Base-by-base conservation (phyloP, 2,888 invertebrate species). In the Drosophila antonietae region DNA sequence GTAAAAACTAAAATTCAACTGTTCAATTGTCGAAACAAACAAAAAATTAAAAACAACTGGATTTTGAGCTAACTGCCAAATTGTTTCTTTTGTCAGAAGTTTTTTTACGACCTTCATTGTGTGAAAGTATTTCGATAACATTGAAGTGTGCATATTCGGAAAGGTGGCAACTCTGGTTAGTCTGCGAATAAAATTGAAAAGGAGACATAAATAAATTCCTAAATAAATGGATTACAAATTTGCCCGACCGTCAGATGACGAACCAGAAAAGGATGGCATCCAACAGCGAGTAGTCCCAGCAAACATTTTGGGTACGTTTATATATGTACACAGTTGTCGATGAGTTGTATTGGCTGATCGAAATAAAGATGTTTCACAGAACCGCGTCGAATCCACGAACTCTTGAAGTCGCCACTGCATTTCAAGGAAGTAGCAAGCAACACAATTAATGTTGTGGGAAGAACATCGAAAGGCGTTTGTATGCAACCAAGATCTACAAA, bases 401-500 rank as follows among this genome's bases (percentile, higher is more conserved):
- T 60, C 37, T 33, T 56, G 1, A 10, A 64, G 20, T 62, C 76
- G 4, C 64, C 64, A 9, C 28, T 59, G 59, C 62, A 37, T 14
- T 12, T 23, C 9, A 8, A 9, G 33, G 53, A 53, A 18, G 56
- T 15, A 41, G 23, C 8, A 2, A 18, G 2, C 14, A 28, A 28
- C 28, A 28, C 28, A 28, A 28, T 39, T 1, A 39, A 39, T 39
- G 15, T 15, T 53, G 12, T 14, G 4, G 28, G n/a, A 4, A 31
- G n/a, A 1, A n/a, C 3, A n/a, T 49, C 31, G 6, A 33, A 18
- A 12, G n/a, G 4, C 6, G 12, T 33, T 10, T 33, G n/a, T 51
- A 18, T 33, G 18, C 49, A 39, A 20, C 77, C 75, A 0, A 47
- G 76, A 10, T 60, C 58, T 9, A 67, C 44, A 6, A 59, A 28